Evolutionary conservation across 2,113 vertebrate species (phyloP).

Genomic region (Leucosticte australis): DNA sequence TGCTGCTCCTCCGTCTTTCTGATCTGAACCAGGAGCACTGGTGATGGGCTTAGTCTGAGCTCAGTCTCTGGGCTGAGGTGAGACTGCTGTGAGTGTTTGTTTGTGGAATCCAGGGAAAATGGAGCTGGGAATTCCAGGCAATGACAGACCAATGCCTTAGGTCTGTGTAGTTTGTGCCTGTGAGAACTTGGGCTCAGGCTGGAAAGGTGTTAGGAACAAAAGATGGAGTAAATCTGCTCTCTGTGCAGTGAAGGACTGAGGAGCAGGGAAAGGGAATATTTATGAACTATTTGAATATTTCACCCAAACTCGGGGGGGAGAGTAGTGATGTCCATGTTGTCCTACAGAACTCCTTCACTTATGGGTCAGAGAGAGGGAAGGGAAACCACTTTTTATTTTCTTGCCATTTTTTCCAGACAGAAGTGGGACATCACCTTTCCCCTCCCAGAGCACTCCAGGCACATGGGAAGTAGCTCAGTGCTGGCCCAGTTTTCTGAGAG

Average conservation of each 20-base stretch:
- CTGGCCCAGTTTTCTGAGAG: not conserved
- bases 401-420: not conserved
- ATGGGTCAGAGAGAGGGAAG: not conserved
- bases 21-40: not conserved
- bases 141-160: rapidly evolving
- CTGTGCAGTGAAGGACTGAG: not conserved
- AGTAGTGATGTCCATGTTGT: not conserved
- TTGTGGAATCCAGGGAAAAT: not conserved
- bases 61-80: not conserved
- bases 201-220: not conserved
- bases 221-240: not conserved
- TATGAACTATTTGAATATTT: not conserved
- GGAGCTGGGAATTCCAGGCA: not conserved
- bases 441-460: not conserved
- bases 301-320: too few species aligned
- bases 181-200: not conserved
- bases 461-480: not conserved
- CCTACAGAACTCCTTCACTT: not conserved
- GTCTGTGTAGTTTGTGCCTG: not conserved
- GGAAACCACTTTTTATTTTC: not conserved
- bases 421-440: not conserved
- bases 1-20: not conserved
- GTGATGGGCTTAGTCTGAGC: not conserved
- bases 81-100: not conserved
- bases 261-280: not conserved